A percentile compares a stretch with the other conserved stretches of the same genome.
These are phyloP conservation scores for Thumatha senex DNA, from an alignment of 2,888 invertebrate species.

Conservation along the genomic window DNA sequence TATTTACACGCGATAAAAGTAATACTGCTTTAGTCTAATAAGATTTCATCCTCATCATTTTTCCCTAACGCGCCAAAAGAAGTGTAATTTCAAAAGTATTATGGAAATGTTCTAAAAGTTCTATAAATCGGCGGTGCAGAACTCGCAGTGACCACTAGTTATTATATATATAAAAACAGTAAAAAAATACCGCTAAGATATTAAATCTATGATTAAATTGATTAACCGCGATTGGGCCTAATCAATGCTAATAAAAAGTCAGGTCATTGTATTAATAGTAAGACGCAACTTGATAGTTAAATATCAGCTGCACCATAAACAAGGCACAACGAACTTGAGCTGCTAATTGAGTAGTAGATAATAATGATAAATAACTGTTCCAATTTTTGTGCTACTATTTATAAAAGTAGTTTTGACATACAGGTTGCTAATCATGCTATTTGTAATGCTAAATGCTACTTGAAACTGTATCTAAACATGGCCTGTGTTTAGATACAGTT, in stretches of 20 bases:
- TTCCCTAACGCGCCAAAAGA: no score
- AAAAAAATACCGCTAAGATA: background rate
- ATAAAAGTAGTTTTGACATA: conserved; percentile 10
- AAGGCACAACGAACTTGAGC: conserved; percentile 2
- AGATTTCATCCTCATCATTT: no score
- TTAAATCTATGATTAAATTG: background rate
- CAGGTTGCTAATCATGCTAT: background rate
- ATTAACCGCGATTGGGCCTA: background rate
- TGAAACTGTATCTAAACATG: no score
- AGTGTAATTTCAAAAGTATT: no score
- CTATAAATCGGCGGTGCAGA: no score
- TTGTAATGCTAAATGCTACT: no score
- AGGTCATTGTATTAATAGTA: background rate
- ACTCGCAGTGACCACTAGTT: no score
- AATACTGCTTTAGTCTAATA: no score
- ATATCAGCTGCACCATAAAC: conserved; percentile 4
- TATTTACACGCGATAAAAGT: no score
- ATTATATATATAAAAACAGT: background rate
- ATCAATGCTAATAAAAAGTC: background rate
- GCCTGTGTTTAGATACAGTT: background rate
- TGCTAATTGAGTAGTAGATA: conserved; percentile 17
- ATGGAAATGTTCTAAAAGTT: no score
- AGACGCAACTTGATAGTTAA: background rate
- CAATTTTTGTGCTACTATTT: background rate
- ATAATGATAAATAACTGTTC: conserved; percentile 17